Evolutionary conservation across 2,113 vertebrate genomes (phyloP).

Genomic region (Alectura lathami): DNA sequence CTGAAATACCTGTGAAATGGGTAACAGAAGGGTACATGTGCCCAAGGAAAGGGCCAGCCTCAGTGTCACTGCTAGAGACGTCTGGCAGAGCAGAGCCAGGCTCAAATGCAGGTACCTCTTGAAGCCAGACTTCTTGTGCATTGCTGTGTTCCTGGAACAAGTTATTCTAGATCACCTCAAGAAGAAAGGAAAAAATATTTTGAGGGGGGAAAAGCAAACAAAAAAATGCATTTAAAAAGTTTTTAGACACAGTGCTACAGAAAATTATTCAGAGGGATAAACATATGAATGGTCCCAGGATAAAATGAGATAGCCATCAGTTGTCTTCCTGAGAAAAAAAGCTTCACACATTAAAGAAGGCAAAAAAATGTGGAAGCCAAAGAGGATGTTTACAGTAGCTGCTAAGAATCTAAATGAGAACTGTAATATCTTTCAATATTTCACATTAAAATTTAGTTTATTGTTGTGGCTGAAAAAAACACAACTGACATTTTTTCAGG

Average conservation of each 20-base stretch:
- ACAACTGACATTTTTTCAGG: not conserved
- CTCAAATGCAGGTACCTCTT: not conserved
- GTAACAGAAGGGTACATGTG: not conserved
- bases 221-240: not conserved
- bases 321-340: not conserved
- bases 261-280: not conserved
- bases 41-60: rapidly evolving
- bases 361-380: not conserved
- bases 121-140: not conserved
- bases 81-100: not conserved
- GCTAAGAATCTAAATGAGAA: not conserved
- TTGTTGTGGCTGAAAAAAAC: not conserved
- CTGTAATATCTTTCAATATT: not conserved
- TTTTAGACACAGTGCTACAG: not conserved
- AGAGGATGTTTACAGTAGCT: not conserved
- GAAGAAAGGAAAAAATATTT: not conserved
- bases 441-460: not conserved
- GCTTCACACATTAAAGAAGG: not conserved
- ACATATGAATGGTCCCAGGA: not conserved
- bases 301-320: not conserved
- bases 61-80: not conserved
- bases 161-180: not conserved
- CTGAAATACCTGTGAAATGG: not conserved
- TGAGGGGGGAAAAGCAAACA: not conserved
- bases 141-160: not conserved